Conservation (phyloP, 1,140 invertebrate species). For the Drosophila albomicans region DNA sequence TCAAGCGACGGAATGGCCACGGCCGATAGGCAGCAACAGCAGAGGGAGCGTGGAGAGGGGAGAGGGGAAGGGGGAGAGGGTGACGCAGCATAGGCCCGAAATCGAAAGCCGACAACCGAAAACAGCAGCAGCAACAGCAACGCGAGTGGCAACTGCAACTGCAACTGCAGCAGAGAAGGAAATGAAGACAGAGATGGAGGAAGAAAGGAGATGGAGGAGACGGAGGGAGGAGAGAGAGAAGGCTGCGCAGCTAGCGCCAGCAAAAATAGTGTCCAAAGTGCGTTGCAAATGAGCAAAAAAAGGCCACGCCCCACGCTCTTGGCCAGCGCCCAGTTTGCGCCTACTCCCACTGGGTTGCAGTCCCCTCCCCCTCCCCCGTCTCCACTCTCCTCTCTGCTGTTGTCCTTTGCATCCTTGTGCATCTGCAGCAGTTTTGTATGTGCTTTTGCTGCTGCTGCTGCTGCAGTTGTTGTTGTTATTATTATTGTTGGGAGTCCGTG, state of each 20-base stretch:
- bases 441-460: constrained; percentile 21
- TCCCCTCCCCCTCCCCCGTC: background rate
- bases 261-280: constrained; percentile 67
- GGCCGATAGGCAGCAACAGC: constrained; percentile 7
- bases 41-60: constrained; percentile 10
- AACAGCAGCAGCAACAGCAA: background rate
- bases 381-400: background rate
- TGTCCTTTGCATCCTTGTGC: constrained; percentile 30
- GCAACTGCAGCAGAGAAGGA: constrained; percentile 19
- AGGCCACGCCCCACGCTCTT: constrained; percentile 63
- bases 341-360: background rate
- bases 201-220: too few species aligned
- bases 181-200: background rate
- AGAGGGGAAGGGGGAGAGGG: constrained; percentile 20
- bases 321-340: background rate
- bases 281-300: constrained; percentile 79
- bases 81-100: constrained; percentile 52
- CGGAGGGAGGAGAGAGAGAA: constrained; percentile 31
- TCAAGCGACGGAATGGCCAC: constrained; percentile 43
- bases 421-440: constrained; percentile 35
- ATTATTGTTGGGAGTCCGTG: background rate
- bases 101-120: constrained; percentile 56
- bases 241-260: constrained; percentile 56
- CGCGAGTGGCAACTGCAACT: background rate
- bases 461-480: constrained; percentile 13